These are phyloP conservation scores for Thamnophis sirtalis DNA, from an alignment of 2,113 vertebrate species.

Conservation along the genomic window DNA sequence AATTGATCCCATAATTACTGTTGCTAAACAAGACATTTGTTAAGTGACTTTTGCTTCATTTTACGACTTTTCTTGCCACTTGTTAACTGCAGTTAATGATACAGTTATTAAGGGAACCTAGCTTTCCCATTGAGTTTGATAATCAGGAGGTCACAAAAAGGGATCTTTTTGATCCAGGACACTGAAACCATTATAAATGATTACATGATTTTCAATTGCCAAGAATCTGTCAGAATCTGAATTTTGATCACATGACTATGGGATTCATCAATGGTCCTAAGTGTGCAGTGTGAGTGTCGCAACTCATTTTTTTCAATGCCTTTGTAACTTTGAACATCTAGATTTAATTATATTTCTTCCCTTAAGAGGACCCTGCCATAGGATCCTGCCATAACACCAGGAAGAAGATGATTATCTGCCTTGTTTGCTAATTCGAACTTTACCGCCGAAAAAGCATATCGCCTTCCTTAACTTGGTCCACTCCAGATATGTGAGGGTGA, in stretches of 20 bases:
- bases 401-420: no score
- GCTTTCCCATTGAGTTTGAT: neutral
- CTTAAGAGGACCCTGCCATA: neutral
- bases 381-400: neutral
- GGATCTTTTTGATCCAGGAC: neutral
- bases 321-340: neutral
- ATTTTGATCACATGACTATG: neutral
- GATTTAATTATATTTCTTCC: neutral
- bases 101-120: neutral
- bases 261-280: neutral
- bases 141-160: neutral
- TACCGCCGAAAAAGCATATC: neutral
- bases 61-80: neutral
- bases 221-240: neutral
- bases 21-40: neutral
- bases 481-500: neutral
- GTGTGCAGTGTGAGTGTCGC: no score
- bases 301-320: neutral
- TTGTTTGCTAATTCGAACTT: neutral
- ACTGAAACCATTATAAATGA: neutral
- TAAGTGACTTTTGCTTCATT: neutral
- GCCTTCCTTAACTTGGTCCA: neutral
- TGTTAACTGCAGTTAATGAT: neutral
- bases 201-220: neutral
- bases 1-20: neutral